Evolutionary conservation across 2,797 vertebrate species (phyloP).

Genomic region (Crypturellus tataupa): DNA sequence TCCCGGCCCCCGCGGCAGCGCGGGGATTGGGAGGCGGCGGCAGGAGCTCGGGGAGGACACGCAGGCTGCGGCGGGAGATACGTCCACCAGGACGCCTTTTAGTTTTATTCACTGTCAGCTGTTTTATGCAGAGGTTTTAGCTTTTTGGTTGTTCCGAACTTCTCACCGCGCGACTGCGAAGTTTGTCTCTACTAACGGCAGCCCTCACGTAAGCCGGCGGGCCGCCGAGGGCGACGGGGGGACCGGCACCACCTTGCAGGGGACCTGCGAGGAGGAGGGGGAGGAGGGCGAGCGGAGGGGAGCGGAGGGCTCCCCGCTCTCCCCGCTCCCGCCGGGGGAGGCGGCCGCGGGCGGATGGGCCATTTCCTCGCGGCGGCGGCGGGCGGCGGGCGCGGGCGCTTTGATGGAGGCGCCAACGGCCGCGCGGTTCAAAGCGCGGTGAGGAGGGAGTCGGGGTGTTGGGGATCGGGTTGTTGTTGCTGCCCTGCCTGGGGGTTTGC

Average conservation of each 20-base stretch:
- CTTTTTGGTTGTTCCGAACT: neutral
- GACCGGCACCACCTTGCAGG: no score
- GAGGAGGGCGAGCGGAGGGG: no score
- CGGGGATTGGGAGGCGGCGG: no score
- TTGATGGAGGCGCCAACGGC: fast-evolving
- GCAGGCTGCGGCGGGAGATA: neutral
- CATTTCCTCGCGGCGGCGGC: no score
- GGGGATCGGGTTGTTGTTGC: no score
- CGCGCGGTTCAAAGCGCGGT: neutral
- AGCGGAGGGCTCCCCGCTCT: neutral
- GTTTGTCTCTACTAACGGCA: fast-evolving
- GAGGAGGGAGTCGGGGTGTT: fast-evolving
- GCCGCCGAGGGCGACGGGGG: neutral
- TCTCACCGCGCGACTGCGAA: no score
- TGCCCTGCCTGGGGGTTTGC: fast-evolving
- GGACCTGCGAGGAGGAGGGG: no score
- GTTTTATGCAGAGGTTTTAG: fast-evolving
- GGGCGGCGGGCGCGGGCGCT: no score
- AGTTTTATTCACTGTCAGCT: neutral
- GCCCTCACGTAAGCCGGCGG: neutral
- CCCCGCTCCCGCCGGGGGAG: no score
- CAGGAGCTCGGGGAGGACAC: no score
- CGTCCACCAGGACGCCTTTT: fast-evolving
- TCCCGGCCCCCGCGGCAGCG: neutral
- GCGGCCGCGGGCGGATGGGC: no score